Evolutionary conservation across 2,113 vertebrate species (phyloP).

Genomic region (Oncorhynchus kisutch): DNA sequence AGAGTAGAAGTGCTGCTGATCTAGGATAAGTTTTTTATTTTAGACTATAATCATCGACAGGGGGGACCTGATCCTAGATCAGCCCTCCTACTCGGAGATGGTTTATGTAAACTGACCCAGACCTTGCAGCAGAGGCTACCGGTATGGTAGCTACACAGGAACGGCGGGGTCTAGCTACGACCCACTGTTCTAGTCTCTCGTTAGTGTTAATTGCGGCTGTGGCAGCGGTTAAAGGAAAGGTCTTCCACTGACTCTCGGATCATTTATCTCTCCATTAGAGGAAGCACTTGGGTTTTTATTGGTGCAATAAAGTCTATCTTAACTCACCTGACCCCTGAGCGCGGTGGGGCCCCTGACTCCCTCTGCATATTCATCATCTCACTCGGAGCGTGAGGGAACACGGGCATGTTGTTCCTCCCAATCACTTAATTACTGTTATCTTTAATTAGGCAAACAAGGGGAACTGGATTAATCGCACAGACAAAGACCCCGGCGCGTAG

Average conservation of each 20-base stretch:
- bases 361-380: constrained; percentile 45
- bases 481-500: constrained; percentile 4
- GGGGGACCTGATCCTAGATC: too few species aligned
- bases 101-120: too few species aligned
- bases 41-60: too few species aligned
- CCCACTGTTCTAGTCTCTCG: constrained; percentile 32
- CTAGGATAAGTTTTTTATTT: too few species aligned
- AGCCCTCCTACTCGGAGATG: too few species aligned
- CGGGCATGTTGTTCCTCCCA: not conserved
- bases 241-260: constrained; percentile 67
- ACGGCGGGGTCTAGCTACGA: not conserved
- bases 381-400: not conserved
- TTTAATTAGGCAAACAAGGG: constrained; percentile 33
- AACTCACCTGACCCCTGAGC: constrained; percentile 65
- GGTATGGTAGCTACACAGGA: not conserved
- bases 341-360: constrained; percentile 30
- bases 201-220: constrained; percentile 73
- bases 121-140: too few species aligned
- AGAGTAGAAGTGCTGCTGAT: too few species aligned
- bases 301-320: constrained; percentile 76
- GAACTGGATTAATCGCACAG: not conserved
- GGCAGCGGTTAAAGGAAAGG: constrained; percentile 71
- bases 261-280: constrained; percentile 80
- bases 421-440: constrained; percentile 18
- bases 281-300: constrained; percentile 76